Conservation (phyloP, 2,113 vertebrate species). For the Alligator sinensis region DNA sequence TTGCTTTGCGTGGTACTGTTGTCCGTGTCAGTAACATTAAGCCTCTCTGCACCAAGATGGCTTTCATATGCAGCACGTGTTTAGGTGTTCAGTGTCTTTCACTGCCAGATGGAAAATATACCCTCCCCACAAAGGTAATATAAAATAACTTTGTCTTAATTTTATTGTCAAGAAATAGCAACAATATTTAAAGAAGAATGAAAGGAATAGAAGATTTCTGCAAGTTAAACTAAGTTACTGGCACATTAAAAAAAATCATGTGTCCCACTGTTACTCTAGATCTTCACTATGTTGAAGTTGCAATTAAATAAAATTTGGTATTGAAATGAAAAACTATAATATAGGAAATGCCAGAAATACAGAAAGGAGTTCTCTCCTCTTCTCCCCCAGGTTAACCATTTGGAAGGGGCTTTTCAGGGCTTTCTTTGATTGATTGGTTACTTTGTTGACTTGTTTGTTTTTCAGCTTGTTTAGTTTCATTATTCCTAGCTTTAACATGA, state of each 20-base stretch:
- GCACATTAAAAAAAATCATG: accelerated
- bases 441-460: background rate
- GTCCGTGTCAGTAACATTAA: constrained; percentile 95
- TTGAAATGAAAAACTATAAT: background rate
- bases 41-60: constrained; percentile 90
- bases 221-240: background rate
- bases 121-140: constrained; percentile 89
- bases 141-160: accelerated
- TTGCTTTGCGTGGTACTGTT: constrained; percentile 91
- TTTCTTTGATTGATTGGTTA: background rate
- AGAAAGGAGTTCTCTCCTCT: background rate
- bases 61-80: constrained; percentile 89
- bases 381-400: background rate
- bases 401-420: background rate
- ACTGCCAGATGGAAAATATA: constrained; percentile 91
- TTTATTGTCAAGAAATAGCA: accelerated
- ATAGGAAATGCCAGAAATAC: background rate
- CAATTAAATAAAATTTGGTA: background rate
- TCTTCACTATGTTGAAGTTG: background rate
- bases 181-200: background rate
- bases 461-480: background rate
- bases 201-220: background rate
- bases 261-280: background rate
- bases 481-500: background rate
- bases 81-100: constrained; percentile 83